These are phyloP conservation scores for Pterobdella sp. DNA, from an alignment of 2,888 invertebrate genomes.

Conservation along the genomic window DNA sequence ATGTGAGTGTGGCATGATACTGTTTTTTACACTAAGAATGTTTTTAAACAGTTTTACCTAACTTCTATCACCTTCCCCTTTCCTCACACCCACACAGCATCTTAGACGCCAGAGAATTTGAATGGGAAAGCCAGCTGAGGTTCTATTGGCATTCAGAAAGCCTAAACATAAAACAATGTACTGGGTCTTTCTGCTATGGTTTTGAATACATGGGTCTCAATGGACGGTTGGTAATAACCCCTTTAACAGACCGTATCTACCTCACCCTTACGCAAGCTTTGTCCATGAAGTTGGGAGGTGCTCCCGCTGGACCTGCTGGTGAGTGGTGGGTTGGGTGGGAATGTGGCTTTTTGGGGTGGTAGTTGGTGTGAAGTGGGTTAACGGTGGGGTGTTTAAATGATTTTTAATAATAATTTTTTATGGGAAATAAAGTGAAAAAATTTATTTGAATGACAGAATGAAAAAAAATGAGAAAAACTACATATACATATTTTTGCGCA, in stretches of 20 bases:
- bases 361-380: neutral
- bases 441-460: neutral
- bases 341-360: neutral
- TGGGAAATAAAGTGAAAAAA: neutral
- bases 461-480: neutral
- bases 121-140: conserved; percentile 85
- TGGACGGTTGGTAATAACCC: conserved; percentile 81
- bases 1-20: neutral
- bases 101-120: conserved; percentile 73
- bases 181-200: conserved; percentile 77
- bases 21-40: neutral
- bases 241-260: conserved; percentile 83
- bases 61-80: neutral
- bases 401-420: neutral
- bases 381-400: neutral
- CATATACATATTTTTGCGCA: neutral
- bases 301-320: conserved; percentile 59
- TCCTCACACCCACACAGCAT: conserved; percentile 57
- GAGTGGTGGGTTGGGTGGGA: neutral
- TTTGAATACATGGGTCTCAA: conserved; percentile 92
- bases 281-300: conserved; percentile 26
- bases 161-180: conserved; percentile 71
- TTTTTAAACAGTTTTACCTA: neutral
- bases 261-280: conserved; percentile 78
- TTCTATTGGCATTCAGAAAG: conserved; percentile 84